Conservation (phyloP, 2,888 invertebrate species). For the Drosophila subsilvestris region DNA sequence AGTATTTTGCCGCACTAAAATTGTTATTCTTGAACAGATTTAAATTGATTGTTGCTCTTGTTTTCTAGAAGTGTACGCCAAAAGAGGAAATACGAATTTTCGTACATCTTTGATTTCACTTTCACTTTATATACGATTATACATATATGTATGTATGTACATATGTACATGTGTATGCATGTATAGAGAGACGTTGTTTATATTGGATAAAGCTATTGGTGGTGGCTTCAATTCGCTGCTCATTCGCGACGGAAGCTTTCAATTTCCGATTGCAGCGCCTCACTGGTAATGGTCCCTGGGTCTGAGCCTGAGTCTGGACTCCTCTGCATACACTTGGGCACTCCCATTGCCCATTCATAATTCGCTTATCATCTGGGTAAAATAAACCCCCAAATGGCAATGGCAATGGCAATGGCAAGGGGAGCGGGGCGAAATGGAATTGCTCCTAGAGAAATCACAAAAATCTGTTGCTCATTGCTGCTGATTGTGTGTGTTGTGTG, state of each 20-base stretch:
- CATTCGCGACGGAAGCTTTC: slow-evolving; percentile 59
- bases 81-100: slow-evolving; percentile 11
- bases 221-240: slow-evolving; percentile 5
- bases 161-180: too few relatives aligned
- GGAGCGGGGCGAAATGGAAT: neutral
- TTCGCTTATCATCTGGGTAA: slow-evolving; percentile 34
- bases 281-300: slow-evolving; percentile 33
- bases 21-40: neutral
- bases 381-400: slow-evolving; percentile 1
- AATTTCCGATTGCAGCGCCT: slow-evolving; percentile 64
- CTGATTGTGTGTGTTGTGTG: neutral
- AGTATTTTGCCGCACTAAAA: too few relatives aligned
- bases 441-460: slow-evolving; percentile 27
- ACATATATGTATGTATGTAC: neutral
- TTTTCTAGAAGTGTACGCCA: neutral
- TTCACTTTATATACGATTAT: neutral
- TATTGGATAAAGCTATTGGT: neutral
- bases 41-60: neutral
- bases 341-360: slow-evolving; percentile 9
- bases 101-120: slow-evolving; percentile 22
- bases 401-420: too few relatives aligned
- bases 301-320: neutral
- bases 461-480: slow-evolving; percentile 28
- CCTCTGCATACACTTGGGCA: too few relatives aligned
- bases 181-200: too few relatives aligned